These are phyloP conservation scores for Xiphophorus birchmanni DNA, from an alignment of 2,797 vertebrate species.

Conservation along the genomic window DNA sequence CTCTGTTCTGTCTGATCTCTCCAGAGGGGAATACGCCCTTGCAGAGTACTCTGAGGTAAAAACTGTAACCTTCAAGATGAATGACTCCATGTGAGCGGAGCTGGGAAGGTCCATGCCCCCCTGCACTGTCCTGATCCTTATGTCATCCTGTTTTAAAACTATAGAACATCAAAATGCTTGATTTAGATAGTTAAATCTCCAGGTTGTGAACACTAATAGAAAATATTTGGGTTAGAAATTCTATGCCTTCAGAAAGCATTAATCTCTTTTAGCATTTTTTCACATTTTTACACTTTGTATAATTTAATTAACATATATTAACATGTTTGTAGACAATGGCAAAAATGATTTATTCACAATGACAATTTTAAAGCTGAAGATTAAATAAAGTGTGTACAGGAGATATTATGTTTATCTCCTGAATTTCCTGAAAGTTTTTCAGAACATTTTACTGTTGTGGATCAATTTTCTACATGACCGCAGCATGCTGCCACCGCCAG, in stretches of 20 bases:
- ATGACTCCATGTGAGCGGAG: conserved; percentile 78
- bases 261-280: not conserved
- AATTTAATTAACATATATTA: not conserved
- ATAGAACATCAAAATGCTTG: not conserved
- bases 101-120: not conserved
- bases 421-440: not conserved
- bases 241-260: not conserved
- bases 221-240: not conserved
- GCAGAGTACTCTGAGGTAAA: conserved; percentile 94
- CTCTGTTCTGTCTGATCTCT: conserved; percentile 22
- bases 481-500: not conserved
- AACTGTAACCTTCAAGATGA: conserved; percentile 93
- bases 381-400: not conserved
- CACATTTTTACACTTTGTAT: not conserved
- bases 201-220: not conserved
- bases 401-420: not conserved
- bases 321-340: not conserved
- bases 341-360: not conserved
- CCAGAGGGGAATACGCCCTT: conserved; percentile 91
- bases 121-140: not conserved
- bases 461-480: not conserved
- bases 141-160: not conserved
- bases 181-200: not conserved
- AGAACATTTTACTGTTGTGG: not conserved
- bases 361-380: not conserved